Evolutionary conservation across 2,797 vertebrate species (phyloP).

Genomic region (Morelia viridis): DNA sequence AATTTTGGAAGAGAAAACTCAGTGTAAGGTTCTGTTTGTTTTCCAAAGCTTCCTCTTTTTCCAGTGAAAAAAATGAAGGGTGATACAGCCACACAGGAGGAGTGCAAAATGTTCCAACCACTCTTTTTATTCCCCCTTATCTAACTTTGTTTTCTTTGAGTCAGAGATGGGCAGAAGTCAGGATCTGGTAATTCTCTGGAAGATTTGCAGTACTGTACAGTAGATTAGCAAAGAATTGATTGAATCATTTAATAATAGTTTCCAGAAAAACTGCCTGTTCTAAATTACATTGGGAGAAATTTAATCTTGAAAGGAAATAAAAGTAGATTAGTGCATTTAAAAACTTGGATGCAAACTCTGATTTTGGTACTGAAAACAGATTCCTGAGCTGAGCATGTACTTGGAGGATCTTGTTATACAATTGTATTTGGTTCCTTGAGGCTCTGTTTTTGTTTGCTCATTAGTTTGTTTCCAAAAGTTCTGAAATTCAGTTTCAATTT

Average conservation of each 20-base stretch:
- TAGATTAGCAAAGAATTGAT: background rate
- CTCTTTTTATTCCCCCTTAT: background rate
- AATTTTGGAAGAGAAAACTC: background rate
- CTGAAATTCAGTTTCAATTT: background rate
- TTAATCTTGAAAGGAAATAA: background rate
- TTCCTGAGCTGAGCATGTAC: background rate
- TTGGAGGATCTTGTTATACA: background rate
- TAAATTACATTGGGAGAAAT: background rate
- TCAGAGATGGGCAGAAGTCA: background rate
- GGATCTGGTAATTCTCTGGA: background rate
- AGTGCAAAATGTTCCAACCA: background rate
- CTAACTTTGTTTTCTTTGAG: background rate
- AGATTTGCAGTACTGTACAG: background rate
- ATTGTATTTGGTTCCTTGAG: background rate
- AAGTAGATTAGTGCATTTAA: background rate
- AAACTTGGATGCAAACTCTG: background rate
- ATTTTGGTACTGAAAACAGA: background rate
- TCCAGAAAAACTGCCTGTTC: background rate
- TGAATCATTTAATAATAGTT: background rate
- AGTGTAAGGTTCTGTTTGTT: background rate
- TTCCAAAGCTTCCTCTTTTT: background rate
- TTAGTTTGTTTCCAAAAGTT: background rate
- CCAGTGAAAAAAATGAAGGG: background rate
- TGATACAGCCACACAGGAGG: too few relatives aligned
- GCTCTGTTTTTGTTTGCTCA: background rate